Percentiles rank a stretch among this genome's conserved stretches.
phyloP scores from a whole-genome alignment of 2,113 vertebrate genomes.

The Coptodon bakossiorum region DNA sequence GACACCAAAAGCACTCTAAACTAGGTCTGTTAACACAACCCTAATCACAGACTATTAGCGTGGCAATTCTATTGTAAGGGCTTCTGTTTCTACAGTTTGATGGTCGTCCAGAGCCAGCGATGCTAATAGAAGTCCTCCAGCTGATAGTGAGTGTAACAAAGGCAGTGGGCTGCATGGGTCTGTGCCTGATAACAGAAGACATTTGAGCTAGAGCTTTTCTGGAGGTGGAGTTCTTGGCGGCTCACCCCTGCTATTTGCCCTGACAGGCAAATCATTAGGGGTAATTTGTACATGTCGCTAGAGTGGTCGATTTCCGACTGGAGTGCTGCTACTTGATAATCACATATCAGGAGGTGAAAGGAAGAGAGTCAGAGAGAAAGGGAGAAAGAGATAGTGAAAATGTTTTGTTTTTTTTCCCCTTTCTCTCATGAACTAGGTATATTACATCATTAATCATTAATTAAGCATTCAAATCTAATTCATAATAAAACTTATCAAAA shows the following conservation, averaged over 20 bases:
- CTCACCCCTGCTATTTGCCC: slow-evolving; percentile 51
- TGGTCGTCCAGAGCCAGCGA: neutral
- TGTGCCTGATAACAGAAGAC: slow-evolving; percentile 10
- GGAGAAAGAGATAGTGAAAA: neutral
- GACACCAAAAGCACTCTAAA: neutral
- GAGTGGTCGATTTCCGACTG: slow-evolving; percentile 55
- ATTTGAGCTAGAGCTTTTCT: slow-evolving; percentile 16
- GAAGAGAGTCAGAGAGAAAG: neutral
- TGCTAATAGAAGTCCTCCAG: slow-evolving; percentile 35
- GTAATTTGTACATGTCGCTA: slow-evolving; percentile 64
- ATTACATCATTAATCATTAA: neutral
- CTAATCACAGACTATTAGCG: slow-evolving; percentile 39
- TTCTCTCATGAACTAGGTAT: neutral
- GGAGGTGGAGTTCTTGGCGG: slow-evolving; percentile 25
- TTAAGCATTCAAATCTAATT: neutral
- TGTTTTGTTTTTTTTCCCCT: neutral
- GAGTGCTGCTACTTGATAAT: slow-evolving; percentile 62
- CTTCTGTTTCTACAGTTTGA: slow-evolving; percentile 7
- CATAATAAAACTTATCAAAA: neutral
- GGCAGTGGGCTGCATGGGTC: slow-evolving; percentile 23
- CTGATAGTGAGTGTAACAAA: slow-evolving; percentile 35
- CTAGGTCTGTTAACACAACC: slow-evolving; percentile 10
- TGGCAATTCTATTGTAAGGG: slow-evolving; percentile 36
- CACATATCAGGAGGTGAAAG: slow-evolving; percentile 30
- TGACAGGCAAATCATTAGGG: slow-evolving; percentile 67